Evolutionary conservation across 2,888 invertebrate species (phyloP).

Genomic region (Azorinus chamasolen): DNA sequence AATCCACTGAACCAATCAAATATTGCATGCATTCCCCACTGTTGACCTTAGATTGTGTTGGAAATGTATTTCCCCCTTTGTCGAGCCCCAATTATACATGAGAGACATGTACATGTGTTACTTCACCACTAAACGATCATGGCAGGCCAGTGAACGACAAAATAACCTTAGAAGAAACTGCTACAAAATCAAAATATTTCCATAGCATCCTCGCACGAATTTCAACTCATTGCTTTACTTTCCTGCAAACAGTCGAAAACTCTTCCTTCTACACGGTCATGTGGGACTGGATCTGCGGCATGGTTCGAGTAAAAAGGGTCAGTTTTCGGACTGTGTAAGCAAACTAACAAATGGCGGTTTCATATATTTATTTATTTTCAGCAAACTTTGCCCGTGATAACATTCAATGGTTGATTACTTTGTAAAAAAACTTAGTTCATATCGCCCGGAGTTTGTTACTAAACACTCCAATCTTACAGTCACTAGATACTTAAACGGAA

Average conservation of each 20-base stretch:
- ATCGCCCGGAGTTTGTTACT: not conserved
- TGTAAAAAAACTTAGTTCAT: too few relatives aligned
- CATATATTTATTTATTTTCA: conserved; percentile 68
- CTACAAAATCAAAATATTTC: not conserved
- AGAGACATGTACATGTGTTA: conserved; percentile 52
- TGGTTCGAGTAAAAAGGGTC: conserved; percentile 3
- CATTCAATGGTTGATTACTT: too few relatives aligned
- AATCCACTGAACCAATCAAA: too few relatives aligned
- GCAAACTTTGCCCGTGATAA: conserved; percentile 12
- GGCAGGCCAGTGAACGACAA: conserved; percentile 54
- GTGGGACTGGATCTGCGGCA: not conserved
- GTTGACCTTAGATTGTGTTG: conserved; percentile 20
- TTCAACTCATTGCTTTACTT: too few relatives aligned
- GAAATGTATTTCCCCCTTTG: conserved; percentile 27
- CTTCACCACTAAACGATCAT: conserved; percentile 40
- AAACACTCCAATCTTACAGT: too few relatives aligned
- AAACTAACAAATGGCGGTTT: conserved; percentile 83
- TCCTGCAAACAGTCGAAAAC: too few relatives aligned
- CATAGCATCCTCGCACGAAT: not conserved
- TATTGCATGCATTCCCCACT: conserved; percentile 3
- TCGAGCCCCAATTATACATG: conserved; percentile 44
- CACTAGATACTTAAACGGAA: too few relatives aligned
- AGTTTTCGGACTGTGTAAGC: conserved; percentile 37
- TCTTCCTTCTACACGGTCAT: too few relatives aligned
- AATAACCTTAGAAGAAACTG: conserved; percentile 18